A percentile compares a stretch with the other conserved stretches of the same genome.
Conservation (phyloP, 2,888 invertebrate genomes). For the Dascillus cervinus region DNA sequence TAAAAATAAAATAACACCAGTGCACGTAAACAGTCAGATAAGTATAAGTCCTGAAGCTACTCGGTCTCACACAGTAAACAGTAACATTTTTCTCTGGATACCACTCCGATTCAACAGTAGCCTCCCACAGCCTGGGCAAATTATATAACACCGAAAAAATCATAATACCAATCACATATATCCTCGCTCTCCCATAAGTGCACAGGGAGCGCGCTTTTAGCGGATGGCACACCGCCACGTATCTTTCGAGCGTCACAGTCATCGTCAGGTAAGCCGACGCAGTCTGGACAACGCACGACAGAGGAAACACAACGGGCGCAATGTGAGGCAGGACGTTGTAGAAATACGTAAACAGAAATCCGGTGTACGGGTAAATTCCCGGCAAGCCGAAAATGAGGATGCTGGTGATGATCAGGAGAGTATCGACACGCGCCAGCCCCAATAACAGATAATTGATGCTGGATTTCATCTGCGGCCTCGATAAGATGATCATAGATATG, state of each 20-base stretch:
- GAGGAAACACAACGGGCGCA: constrained; percentile 71
- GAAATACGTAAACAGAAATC: constrained; percentile 66
- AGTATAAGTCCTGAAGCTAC: constrained; percentile 59
- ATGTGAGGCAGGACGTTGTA: constrained; percentile 74
- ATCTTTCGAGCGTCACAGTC: constrained; percentile 87
- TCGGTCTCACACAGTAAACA: constrained; percentile 64
- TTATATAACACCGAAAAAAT: constrained; percentile 80
- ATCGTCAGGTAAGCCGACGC: constrained; percentile 88
- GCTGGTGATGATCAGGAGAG: constrained; percentile 79
- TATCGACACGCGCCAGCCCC: constrained; percentile 90
- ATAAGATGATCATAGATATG: constrained; percentile 83
- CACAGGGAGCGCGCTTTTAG: constrained; percentile 82
- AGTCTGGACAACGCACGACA: constrained; percentile 84
- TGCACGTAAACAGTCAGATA: constrained; percentile 87
- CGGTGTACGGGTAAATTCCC: constrained; percentile 77
- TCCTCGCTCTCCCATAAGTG: constrained; percentile 77
- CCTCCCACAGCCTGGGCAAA: constrained; percentile 71
- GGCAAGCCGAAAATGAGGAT: constrained; percentile 81
- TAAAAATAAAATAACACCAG: constrained; percentile 89
- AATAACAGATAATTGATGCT: constrained; percentile 92
- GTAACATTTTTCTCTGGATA: constrained; percentile 47
- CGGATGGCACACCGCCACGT: constrained; percentile 90
- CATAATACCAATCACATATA: constrained; percentile 77
- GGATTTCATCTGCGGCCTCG: constrained; percentile 90
- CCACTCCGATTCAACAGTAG: constrained; percentile 40